phyloP scores from a whole-genome alignment of 2,797 vertebrate species.

The Melanotaenia trifasciata region DNA sequence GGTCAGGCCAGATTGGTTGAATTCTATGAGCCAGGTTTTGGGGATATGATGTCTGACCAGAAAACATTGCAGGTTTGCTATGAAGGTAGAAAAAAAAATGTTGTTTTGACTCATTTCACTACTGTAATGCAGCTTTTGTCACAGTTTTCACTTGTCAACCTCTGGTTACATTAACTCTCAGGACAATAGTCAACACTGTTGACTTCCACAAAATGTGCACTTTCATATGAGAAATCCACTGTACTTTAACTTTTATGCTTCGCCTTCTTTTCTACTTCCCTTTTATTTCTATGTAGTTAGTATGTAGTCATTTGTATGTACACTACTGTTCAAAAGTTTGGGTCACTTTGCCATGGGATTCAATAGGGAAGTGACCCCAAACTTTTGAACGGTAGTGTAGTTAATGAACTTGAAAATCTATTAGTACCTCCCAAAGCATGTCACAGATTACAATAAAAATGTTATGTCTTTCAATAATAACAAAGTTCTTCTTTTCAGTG shows the following conservation, averaged over 20 bases:
- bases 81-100: neutral
- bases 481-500: no score
- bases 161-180: neutral
- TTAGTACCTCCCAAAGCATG: no score
- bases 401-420: no score
- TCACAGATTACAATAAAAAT: no score
- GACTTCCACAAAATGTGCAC: neutral
- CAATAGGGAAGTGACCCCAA: no score
- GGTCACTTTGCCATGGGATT: no score
- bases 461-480: no score
- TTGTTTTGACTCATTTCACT: neutral
- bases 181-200: neutral
- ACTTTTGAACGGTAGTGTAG: no score
- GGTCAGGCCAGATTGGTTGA: neutral
- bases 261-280: neutral
- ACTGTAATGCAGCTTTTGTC: neutral
- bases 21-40: neutral
- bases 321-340: no score
- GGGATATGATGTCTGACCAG: neutral
- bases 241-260: neutral
- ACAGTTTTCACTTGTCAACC: neutral
- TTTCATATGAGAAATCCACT: neutral
- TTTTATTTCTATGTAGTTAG: neutral
- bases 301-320: no score
- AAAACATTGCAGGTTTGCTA: neutral